Evolutionary conservation across 2,113 vertebrate species (phyloP).

Genomic region (Sapayoa aenigma): DNA sequence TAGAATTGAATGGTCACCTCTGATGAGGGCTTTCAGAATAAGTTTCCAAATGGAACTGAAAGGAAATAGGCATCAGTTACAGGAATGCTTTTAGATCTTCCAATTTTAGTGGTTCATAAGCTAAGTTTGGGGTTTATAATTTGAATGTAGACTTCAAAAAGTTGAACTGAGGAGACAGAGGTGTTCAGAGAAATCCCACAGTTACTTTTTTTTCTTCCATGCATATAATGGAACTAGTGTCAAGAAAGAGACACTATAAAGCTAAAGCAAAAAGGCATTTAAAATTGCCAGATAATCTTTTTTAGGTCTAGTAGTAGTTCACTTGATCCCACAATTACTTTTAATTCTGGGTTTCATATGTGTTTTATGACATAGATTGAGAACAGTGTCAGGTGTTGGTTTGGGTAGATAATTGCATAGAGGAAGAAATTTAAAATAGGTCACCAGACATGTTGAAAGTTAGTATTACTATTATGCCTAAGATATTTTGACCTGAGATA

Average conservation of each 20-base stretch:
- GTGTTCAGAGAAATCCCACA: background rate
- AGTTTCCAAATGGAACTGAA: background rate
- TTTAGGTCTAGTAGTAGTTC: background rate
- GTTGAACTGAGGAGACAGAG: background rate
- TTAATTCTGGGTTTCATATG: background rate
- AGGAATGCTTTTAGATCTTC: background rate
- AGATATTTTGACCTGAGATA: background rate
- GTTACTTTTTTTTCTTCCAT: background rate
- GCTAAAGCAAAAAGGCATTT: background rate
- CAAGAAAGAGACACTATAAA: background rate
- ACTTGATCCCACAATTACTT: background rate
- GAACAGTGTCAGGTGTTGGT: background rate
- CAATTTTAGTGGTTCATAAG: background rate
- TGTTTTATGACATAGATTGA: background rate
- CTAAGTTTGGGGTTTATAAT: background rate
- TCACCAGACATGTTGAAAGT: background rate
- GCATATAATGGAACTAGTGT: background rate
- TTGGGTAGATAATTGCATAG: background rate
- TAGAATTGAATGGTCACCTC: background rate
- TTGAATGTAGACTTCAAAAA: background rate
- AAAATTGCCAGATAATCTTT: background rate
- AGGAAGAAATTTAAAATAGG: background rate
- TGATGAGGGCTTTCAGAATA: background rate
- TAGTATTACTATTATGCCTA: background rate
- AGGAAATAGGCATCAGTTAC: background rate